A percentile compares a stretch with the other conserved stretches of the same genome.
Conservation (phyloP, 2,888 invertebrate species). For the Mongoloraphidia duomilia region DNA sequence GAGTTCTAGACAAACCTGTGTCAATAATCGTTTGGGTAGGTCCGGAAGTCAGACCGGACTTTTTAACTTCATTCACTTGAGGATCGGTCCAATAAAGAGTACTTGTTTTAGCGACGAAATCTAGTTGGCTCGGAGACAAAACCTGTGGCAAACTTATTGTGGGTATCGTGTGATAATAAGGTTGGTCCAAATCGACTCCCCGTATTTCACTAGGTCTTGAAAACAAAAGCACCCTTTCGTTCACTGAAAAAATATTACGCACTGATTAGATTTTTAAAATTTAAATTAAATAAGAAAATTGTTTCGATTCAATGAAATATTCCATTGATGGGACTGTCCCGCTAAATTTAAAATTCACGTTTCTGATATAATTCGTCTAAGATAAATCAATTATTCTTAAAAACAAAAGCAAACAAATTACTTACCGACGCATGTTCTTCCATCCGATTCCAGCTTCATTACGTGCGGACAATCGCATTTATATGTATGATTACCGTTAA, state of each 20-base stretch:
- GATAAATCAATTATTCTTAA: no score
- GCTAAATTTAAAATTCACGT: no score
- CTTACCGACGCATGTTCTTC: conserved; percentile 50
- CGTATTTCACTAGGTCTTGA: conserved; percentile 63
- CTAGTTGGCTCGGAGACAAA: conserved; percentile 53
- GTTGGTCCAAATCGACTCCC: conserved; percentile 65
- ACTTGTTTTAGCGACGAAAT: conserved; percentile 48
- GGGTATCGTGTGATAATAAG: conserved; percentile 66
- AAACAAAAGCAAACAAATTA: conserved; percentile 10
- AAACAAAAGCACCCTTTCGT: conserved; percentile 66
- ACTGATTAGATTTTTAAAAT: no score
- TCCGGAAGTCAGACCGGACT: conserved; percentile 50
- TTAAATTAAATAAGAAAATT: no score
- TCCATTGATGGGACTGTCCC: no score
- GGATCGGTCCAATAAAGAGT: conserved; percentile 68
- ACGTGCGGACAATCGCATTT: conserved; percentile 79
- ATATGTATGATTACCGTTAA: conserved; percentile 47
- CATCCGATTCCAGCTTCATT: conserved; percentile 56
- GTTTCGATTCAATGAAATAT: no score
- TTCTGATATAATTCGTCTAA: no score
- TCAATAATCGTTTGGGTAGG: conserved; percentile 59
- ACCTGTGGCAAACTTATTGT: conserved; percentile 61
- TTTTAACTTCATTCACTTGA: conserved; percentile 59
- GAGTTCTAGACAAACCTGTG: conserved; percentile 35
- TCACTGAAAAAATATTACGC: conserved; percentile 36